phyloP scores from a whole-genome alignment of 2,888 invertebrate genomes.

The Norana najaformis region DNA sequence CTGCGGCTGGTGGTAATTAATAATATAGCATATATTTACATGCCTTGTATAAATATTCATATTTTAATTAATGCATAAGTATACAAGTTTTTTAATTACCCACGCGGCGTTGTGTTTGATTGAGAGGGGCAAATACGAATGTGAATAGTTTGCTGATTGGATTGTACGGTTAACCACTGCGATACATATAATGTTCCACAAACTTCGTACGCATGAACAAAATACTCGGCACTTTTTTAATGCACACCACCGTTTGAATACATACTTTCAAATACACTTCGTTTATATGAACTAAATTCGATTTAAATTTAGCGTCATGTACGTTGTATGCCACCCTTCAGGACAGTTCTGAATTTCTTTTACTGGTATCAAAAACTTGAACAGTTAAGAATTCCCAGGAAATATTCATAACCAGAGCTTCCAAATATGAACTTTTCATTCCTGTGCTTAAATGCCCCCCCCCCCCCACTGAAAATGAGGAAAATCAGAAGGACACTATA shows the following conservation, averaged over 20 bases:
- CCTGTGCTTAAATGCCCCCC: no score
- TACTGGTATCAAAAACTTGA: no score
- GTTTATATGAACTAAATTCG: no score
- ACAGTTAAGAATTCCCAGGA: no score
- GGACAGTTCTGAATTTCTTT: no score
- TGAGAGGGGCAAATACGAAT: not conserved
- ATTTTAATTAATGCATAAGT: constrained; percentile 1
- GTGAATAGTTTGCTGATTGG: not conserved
- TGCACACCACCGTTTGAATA: not conserved
- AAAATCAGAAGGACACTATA: no score
- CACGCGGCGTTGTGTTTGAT: not conserved
- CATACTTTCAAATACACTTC: no score
- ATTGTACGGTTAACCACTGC: not conserved
- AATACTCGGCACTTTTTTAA: not conserved
- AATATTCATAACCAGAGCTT: no score
- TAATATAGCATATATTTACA: not conserved
- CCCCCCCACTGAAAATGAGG: no score
- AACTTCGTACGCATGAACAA: not conserved
- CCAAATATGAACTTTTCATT: no score
- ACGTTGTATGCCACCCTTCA: no score
- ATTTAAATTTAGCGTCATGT: no score
- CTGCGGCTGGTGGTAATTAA: not conserved
- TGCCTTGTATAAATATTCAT: constrained; percentile 16
- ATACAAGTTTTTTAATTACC: not conserved
- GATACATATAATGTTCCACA: not conserved